Base-by-base conservation (phyloP, 1,140 invertebrate genomes). In the Halictus rubicundus region DNA sequence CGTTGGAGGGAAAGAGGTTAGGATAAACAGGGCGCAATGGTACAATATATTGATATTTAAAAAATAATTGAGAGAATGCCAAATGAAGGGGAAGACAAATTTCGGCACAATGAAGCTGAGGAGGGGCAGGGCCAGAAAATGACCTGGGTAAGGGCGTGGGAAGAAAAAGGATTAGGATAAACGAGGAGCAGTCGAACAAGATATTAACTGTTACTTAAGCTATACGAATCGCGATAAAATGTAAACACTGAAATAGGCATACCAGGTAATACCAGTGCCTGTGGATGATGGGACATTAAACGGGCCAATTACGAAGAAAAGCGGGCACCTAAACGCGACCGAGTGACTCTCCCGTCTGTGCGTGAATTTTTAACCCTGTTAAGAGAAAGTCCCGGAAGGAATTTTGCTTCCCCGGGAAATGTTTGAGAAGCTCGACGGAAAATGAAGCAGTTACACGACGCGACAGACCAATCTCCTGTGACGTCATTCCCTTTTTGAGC, bases 401-500 rank as follows among this genome's bases (percentile, higher is more conserved):
- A 59, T 66, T 66, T n/a, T n/a, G n/a, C n/a, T n/a, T 75, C 52
- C 4, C 9, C 27, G 7, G 42, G 10, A 63, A 69, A 63, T 52
- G 25, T 77, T 27, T 61, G 2, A 39, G 75, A 39, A 72, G 27
- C 63, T 57, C n/a, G 37, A 42, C 25, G 37, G 27, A 32, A 32
- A 65, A 78, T 64, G 76, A 65, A 78, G 68, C 75, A 64, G 68
- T 71, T 64, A 71, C 59, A 42, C 27, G 23, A 23, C n/a, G 21
- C 32, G 75, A 54, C 60, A 32, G 49, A 65, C 60, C 76, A 72
- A 72, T 78, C 69, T 78, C 49, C 61, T 12, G 37, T 46, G 64
- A 54, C 68, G 23, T 6, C 60, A 46, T 78, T 57, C 37, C 69
- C 25, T 57, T 71, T 72, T 78, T 72, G 69, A 78, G 69, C 76